Percentiles rank a stretch among this genome's conserved stretches.
Conservation (phyloP, 2,113 vertebrate genomes). For the Oreotrochilus melanogaster region DNA sequence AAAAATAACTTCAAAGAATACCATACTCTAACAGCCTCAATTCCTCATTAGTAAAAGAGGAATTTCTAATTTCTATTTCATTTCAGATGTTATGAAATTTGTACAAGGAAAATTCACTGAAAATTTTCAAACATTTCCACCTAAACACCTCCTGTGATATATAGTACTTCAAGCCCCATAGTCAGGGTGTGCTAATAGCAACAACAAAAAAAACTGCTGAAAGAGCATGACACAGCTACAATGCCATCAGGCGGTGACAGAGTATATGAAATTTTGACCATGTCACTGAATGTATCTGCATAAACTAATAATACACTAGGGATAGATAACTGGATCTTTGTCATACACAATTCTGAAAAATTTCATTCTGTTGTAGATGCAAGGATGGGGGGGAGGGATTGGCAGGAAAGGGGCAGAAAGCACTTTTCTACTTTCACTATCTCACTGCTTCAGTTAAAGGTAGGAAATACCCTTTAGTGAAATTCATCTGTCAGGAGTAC, state of each 20-base stretch:
- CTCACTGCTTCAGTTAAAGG: neutral
- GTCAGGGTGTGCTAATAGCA: neutral
- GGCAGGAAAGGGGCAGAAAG: neutral
- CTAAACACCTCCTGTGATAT: neutral
- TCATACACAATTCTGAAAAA: neutral
- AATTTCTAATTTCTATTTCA: neutral
- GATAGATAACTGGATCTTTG: neutral
- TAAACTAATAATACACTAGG: too few species aligned
- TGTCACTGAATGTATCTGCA: neutral
- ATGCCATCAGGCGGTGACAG: constrained; percentile 19
- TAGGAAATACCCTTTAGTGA: neutral
- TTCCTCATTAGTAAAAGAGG: neutral
- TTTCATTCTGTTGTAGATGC: neutral
- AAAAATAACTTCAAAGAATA: neutral
- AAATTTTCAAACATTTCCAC: neutral
- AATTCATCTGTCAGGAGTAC: neutral
- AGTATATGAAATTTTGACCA: neutral
- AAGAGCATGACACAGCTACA: neutral
- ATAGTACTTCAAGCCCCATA: neutral
- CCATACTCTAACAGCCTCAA: neutral
- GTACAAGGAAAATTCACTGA: neutral
- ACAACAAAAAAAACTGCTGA: neutral
- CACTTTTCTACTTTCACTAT: neutral
- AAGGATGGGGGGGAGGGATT: neutral
- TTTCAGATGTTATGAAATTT: neutral